Evolutionary conservation across 2,113 vertebrate genomes (phyloP), one percentile per base, ranked within the genome.

Genomic region (Gallinago undulata): DNA sequence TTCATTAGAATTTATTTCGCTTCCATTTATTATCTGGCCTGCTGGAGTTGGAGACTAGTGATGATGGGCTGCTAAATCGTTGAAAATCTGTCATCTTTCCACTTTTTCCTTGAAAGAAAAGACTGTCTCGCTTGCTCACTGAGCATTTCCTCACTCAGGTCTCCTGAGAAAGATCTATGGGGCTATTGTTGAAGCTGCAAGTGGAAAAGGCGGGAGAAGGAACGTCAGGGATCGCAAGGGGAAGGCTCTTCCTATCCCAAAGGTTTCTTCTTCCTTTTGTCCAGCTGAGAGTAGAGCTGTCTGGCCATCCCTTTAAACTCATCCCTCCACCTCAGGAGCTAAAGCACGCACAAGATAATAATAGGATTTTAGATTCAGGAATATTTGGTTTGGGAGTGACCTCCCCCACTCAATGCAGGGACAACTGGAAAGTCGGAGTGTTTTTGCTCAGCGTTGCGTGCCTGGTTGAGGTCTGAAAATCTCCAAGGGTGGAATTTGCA

Each of bases 1-100:
- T 90, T 94, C 84, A 41, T 93, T 88, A 88, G 55, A 19, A 9
- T 74, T 90, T 79, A 75, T 75, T 84, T 90, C 3, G 33, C 78
- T 87, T 57, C 33, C 19, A 59, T 82, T 84, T 66, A 63, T 93
- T 70, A 76, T 64, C 47, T 56, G 8, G 51, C 59, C 21, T 72
- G 41, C 47, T 69, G 45, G 35, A 48, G 17, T 45, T 27, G 7
- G 18, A 8, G 21, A 30, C 39, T 63, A 68, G 45, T 64, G 47
- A 82, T 60, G 35, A 85, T 70, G 41, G 23, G 28, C 41, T 90
- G 41, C 25, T 86, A 85, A 70, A 74, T 76, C 62, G 78, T 51
- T 76, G 21, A 64, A 87, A 89, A 87, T 66, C 3, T 19, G 3
- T 83, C 60, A 50, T 50, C 47, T 77, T 93, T 75, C 13, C 13